These are phyloP conservation scores for Camponotus floridanus DNA, from an alignment of 1,140 invertebrate genomes.

Conservation along the genomic window DNA sequence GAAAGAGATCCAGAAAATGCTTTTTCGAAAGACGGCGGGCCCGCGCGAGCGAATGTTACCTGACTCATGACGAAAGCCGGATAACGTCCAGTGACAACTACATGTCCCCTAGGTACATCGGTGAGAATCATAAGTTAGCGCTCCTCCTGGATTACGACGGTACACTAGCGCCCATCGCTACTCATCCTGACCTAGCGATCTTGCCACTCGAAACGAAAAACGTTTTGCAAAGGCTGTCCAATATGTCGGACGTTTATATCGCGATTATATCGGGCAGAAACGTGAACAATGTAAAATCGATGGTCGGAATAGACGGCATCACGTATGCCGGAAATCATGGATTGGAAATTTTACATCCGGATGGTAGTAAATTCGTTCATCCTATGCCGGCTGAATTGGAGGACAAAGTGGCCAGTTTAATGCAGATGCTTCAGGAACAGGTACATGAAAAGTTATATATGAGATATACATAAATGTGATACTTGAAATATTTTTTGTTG, in stretches of 20 bases:
- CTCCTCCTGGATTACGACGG: slow-evolving; percentile 96
- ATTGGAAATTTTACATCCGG: slow-evolving; percentile 95
- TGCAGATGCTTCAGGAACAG: slow-evolving; percentile 93
- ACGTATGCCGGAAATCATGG: slow-evolving; percentile 97
- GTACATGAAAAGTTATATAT: slow-evolving; percentile 80
- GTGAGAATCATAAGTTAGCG: slow-evolving; percentile 93
- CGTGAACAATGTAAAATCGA: slow-evolving; percentile 95
- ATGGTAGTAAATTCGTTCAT: slow-evolving; percentile 96
- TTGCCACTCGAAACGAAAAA: slow-evolving; percentile 94
- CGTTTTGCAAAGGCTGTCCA: slow-evolving; percentile 93
- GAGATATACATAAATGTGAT: neutral
- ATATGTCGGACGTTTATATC: slow-evolving; percentile 95
- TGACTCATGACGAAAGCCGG: slow-evolving; percentile 83
- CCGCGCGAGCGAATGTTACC: slow-evolving; percentile 80
- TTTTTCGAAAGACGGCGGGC: slow-evolving; percentile 76
- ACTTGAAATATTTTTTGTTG: neutral
- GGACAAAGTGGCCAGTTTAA: slow-evolving; percentile 92
- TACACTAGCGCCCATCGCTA: slow-evolving; percentile 94
- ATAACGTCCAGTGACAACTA: slow-evolving; percentile 83
- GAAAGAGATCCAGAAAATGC: slow-evolving; percentile 51
- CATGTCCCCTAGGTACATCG: slow-evolving; percentile 91
- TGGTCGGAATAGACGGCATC: slow-evolving; percentile 96
- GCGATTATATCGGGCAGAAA: slow-evolving; percentile 95
- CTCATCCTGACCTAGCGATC: slow-evolving; percentile 95
- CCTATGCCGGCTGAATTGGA: slow-evolving; percentile 95